A percentile compares a stretch with the other conserved stretches of the same genome.
phyloP scores from a whole-genome alignment of 2,888 invertebrate genomes.

The Brassicogethes aeneus region DNA sequence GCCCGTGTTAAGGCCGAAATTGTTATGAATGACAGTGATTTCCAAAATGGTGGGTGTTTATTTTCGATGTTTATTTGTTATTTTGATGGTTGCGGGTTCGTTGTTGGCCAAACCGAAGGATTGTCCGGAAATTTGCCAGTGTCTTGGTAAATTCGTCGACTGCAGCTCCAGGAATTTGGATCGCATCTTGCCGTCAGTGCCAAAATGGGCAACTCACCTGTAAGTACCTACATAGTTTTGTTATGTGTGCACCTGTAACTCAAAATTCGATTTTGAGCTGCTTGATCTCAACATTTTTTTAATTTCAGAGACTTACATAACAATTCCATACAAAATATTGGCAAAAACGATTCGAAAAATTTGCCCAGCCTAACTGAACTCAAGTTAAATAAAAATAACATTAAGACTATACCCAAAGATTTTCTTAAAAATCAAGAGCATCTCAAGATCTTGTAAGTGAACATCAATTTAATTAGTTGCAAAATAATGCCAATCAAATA shows the following conservation, averaged over 20 bases:
- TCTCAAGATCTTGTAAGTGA: slow-evolving; percentile 62
- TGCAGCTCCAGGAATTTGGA: slow-evolving; percentile 64
- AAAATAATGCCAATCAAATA: background rate
- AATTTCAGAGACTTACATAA: slow-evolving; percentile 55
- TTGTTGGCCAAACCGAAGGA: slow-evolving; percentile 31
- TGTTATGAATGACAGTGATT: slow-evolving; percentile 35
- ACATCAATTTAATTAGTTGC: background rate
- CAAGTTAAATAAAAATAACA: slow-evolving; percentile 71
- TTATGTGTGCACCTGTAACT: slow-evolving; percentile 3
- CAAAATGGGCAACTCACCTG: slow-evolving; percentile 68
- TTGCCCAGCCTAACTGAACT: slow-evolving; percentile 62
- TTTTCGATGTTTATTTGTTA: slow-evolving; percentile 27
- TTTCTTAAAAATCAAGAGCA: slow-evolving; percentile 60
- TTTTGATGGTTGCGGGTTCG: slow-evolving; percentile 23
- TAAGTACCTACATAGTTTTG: slow-evolving; percentile 42
- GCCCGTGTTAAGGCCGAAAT: slow-evolving; percentile 19
- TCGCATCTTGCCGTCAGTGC: slow-evolving; percentile 60
- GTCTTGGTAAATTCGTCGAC: slow-evolving; percentile 64
- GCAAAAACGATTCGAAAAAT: slow-evolving; percentile 63
- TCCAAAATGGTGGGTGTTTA: slow-evolving; percentile 44
- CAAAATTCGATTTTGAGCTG: background rate
- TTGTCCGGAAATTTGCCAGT: slow-evolving; percentile 63
- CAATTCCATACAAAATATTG: slow-evolving; percentile 64
- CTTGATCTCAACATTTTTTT: slow-evolving; percentile 7
- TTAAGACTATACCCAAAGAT: slow-evolving; percentile 61